phyloP scores from a whole-genome alignment of 1,140 invertebrate genomes.

The Sitobion miscanthi region DNA sequence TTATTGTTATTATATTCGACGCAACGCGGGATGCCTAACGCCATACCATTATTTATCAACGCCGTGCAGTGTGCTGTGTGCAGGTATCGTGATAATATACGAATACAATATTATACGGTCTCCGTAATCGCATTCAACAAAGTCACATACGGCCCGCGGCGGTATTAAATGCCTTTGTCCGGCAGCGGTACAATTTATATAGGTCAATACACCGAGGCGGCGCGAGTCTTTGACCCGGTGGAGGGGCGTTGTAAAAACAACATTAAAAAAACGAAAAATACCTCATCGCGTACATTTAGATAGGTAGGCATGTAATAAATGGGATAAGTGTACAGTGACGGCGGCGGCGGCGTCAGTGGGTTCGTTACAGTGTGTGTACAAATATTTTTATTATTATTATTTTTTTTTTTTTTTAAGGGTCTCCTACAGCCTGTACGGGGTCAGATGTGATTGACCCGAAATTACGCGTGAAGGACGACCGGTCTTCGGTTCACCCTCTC shows the following conservation, averaged over 20 bases:
- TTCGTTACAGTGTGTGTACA: constrained; percentile 8
- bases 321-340: neutral
- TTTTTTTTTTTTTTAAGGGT: constrained; percentile 37
- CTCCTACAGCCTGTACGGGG: neutral
- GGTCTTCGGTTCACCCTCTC: constrained; percentile 38
- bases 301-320: too few relatives aligned
- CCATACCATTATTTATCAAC: neutral
- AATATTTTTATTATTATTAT: neutral
- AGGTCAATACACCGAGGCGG: constrained; percentile 28
- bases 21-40: neutral
- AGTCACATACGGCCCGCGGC: neutral
- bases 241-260: neutral
- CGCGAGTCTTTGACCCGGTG: constrained; percentile 12
- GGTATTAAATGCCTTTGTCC: neutral
- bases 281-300: neutral
- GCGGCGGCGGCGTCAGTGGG: neutral
- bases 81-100: neutral
- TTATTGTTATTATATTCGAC: neutral
- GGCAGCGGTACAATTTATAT: neutral
- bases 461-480: constrained; percentile 43
- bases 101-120: neutral
- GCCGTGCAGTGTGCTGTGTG: neutral
- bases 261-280: neutral
- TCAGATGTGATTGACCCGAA: constrained; percentile 53
- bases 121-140: neutral